Conservation (phyloP, 1,140 invertebrate genomes). For the Spodoptera litura region DNA sequence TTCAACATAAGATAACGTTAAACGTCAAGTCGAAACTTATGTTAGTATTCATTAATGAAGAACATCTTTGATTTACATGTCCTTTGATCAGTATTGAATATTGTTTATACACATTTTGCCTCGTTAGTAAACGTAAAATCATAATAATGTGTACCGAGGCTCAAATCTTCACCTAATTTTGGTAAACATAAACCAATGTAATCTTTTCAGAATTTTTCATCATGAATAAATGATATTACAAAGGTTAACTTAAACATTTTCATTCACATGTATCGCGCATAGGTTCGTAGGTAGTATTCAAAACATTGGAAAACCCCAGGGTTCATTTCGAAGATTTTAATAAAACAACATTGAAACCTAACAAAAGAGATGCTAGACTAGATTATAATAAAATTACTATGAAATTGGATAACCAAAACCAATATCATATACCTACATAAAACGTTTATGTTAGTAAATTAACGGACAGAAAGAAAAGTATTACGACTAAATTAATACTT, state of each 20-base stretch:
- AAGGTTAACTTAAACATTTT: no score
- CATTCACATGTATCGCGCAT: no score
- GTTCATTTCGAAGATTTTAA: not conserved
- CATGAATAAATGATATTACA: no score
- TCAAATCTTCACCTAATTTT: no score
- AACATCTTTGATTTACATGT: constrained; percentile 14
- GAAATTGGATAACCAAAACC: not conserved
- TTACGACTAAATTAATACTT: constrained; percentile 35
- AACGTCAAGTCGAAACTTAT: constrained; percentile 55
- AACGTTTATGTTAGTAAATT: constrained; percentile 6
- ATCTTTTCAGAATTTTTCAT: no score
- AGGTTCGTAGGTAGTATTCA: not conserved
- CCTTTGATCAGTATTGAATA: constrained; percentile 8
- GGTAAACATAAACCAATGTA: no score
- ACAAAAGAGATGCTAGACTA: constrained; percentile 2
- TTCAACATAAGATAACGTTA: constrained; percentile 60
- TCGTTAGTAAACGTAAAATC: not conserved
- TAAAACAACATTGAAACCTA: constrained; percentile 2
- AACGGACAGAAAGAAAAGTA: constrained; percentile 11
- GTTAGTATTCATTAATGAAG: constrained; percentile 1
- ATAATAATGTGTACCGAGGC: not conserved
- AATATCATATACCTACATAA: not conserved
- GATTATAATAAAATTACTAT: not conserved
- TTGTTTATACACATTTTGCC: constrained; percentile 11
- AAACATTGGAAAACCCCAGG: not conserved